phyloP scores from a whole-genome alignment of 2,888 invertebrate genomes.

The Nomada fucata region DNA sequence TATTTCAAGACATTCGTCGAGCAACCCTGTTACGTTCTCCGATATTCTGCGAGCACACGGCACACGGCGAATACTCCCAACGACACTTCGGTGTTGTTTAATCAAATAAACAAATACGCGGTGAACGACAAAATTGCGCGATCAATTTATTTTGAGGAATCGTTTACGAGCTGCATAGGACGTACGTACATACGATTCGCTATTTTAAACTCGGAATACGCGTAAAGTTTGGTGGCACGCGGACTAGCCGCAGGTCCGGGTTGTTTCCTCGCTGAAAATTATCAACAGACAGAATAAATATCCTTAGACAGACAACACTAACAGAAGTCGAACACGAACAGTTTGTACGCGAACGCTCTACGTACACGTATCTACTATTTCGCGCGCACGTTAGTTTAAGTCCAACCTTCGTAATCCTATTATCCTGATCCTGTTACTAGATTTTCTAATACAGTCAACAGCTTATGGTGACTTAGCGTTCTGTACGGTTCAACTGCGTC shows the following conservation, averaged over 20 bases:
- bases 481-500: neutral
- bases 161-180: constrained; percentile 17
- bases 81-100: neutral
- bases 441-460: constrained; percentile 46
- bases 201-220: constrained; percentile 39
- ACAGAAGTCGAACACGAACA: too few species aligned
- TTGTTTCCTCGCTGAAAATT: constrained; percentile 20
- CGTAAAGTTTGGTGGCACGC: constrained; percentile 11
- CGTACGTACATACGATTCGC: neutral
- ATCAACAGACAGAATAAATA: constrained; percentile 23
- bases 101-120: constrained; percentile 2
- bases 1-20: neutral
- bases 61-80: neutral
- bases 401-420: constrained; percentile 48
- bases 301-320: neutral
- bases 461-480: constrained; percentile 9
- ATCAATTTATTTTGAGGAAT: constrained; percentile 45
- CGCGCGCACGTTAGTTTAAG: constrained; percentile 16
- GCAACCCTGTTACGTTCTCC: neutral
- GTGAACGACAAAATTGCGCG: constrained; percentile 2
- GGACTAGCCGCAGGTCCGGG: constrained; percentile 13
- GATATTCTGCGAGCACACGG: neutral
- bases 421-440: constrained; percentile 49
- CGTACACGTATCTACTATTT: neutral
- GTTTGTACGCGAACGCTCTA: too few species aligned